Evolutionary conservation across 2,797 vertebrate species (phyloP), one percentile per base, ranked within the genome.

Genomic region (Gadopsis marmoratus): DNA sequence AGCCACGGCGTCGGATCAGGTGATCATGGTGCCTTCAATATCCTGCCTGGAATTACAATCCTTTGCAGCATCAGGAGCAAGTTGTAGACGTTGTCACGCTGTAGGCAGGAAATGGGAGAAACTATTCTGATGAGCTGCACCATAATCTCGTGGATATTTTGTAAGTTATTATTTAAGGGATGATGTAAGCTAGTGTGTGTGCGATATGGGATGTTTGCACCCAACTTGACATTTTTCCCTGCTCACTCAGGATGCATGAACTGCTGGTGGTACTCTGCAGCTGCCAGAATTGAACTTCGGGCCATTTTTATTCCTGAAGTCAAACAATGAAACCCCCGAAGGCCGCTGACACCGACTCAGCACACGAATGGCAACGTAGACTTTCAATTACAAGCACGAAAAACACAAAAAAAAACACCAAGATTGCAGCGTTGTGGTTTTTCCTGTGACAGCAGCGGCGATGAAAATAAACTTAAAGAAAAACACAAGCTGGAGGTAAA

Each of bases 401-500:
- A 79, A 77, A 81, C 26, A 26, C 26, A 26, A 26, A 45, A 59
- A 74, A 81, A 82, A 74, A 41, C 76, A 81, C 73, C 41, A n/a
- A 76, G 80, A 79, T 86, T 88, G 65, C 72, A 89, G 81, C 79
- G 21, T 51, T 86, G 87, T 70, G 89, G 86, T 82, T 88, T 78
- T 10, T 69, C 39, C 59, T 78, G 75, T 69, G 86, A 89, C 81
- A 81, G 86, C 64, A 61, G 77, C 59, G 33, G 86, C 31, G 63
- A 68, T 83, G 70, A 71, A 92, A 91, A 90, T 92, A 92, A 91
- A 79, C 79, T 17, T 68, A 73, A 87, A 82, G 84, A 82, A 88
- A 88, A 90, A 91, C 74, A 90, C 14, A 35, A 62, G 67, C 3
- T 23, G 78, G 80, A 78, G 82, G 81, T 84, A 35, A 78, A 82